Evolutionary conservation across 2,888 invertebrate species (phyloP).

Genomic region (Cosmia pyralina): DNA sequence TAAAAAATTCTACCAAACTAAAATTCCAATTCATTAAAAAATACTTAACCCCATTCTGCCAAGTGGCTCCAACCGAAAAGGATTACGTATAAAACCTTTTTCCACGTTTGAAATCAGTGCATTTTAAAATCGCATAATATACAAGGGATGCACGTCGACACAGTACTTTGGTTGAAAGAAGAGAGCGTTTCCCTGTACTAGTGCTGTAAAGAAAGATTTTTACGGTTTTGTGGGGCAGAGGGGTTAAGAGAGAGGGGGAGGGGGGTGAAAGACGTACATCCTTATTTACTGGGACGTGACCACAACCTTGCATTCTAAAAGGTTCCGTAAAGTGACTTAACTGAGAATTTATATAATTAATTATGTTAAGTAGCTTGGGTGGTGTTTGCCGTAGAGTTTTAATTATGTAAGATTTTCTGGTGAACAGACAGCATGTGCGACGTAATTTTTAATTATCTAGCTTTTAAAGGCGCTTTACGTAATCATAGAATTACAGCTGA

Average conservation of each 20-base stretch:
- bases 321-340: slow-evolving; percentile 71
- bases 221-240: slow-evolving; percentile 76
- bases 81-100: slow-evolving; percentile 49
- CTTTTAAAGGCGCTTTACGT: slow-evolving; percentile 19
- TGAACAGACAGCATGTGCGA: not conserved
- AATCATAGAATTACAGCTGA: not conserved
- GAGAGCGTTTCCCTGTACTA: slow-evolving; percentile 85
- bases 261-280: slow-evolving; percentile 75
- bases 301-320: slow-evolving; percentile 80
- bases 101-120: slow-evolving; percentile 69
- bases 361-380: slow-evolving; percentile 54
- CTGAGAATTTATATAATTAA: slow-evolving; percentile 60
- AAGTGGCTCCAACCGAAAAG: slow-evolving; percentile 28
- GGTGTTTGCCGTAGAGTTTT: slow-evolving; percentile 29
- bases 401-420: slow-evolving; percentile 24
- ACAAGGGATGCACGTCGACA: slow-evolving; percentile 71
- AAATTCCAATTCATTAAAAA: slow-evolving; percentile 32
- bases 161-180: slow-evolving; percentile 76
- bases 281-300: slow-evolving; percentile 85
- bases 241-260: slow-evolving; percentile 45
- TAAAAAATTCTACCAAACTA: not conserved
- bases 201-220: slow-evolving; percentile 85
- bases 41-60: slow-evolving; percentile 25
- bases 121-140: slow-evolving; percentile 73
- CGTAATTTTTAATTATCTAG: slow-evolving; percentile 23